Evolutionary conservation across 2,113 vertebrate species (phyloP).

Genomic region (Tinamus guttatus): DNA sequence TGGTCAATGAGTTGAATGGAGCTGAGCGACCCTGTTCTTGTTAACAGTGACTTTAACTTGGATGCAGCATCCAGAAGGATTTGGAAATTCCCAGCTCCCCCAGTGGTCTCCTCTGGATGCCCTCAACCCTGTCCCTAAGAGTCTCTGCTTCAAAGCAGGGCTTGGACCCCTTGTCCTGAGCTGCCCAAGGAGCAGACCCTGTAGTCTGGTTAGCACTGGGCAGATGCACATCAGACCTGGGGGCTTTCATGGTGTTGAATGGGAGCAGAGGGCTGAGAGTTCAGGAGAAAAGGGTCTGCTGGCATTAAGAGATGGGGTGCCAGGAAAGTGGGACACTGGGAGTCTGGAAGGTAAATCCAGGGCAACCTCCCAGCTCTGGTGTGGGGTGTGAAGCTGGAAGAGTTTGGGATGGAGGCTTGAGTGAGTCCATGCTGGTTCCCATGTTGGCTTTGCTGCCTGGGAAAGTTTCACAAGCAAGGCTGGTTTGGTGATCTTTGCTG

Average conservation of each 20-base stretch:
- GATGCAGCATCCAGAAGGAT: neutral
- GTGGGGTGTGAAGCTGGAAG: neutral
- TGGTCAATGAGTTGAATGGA: neutral
- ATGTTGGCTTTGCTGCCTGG: neutral
- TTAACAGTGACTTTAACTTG: neutral
- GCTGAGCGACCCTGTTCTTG: constrained; percentile 28
- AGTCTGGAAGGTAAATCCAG: neutral
- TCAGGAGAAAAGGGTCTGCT: neutral
- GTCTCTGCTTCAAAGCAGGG: neutral
- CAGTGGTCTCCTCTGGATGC: neutral
- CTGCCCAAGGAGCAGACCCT: neutral
- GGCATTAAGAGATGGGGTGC: rapidly evolving
- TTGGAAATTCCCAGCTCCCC: constrained; percentile 57
- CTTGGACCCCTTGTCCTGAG: neutral
- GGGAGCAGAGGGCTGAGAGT: neutral
- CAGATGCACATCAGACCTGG: neutral
- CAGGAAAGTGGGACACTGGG: neutral
- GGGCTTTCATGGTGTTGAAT: neutral
- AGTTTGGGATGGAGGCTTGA: neutral
- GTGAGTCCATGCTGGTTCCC: neutral
- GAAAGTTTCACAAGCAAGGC: neutral
- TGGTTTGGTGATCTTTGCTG: neutral
- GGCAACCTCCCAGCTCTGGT: neutral
- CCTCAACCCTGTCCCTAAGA: neutral
- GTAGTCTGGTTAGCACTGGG: neutral